phyloP scores from a whole-genome alignment of 2,888 invertebrate genomes.

The Cloeon dipterum region DNA sequence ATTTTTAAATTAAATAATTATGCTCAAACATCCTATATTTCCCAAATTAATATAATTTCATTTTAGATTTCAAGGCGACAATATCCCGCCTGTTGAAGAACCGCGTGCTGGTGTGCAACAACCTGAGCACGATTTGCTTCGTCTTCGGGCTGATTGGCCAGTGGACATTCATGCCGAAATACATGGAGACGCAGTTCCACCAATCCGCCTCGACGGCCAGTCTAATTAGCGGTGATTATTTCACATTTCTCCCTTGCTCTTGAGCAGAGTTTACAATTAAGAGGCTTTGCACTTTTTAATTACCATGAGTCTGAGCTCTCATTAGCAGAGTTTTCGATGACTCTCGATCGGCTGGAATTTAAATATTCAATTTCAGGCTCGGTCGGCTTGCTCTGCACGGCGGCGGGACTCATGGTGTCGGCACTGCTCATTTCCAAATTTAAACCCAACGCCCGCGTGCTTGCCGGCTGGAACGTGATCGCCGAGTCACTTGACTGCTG shows the following conservation, averaged over 20 bases:
- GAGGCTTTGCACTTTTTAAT: no score
- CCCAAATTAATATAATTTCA: no score
- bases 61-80: slow-evolving; percentile 12
- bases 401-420: slow-evolving; percentile 12
- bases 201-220: slow-evolving; percentile 22
- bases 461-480: slow-evolving; percentile 15
- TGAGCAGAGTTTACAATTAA: no score
- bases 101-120: slow-evolving; percentile 20
- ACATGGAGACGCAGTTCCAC: slow-evolving; percentile 26
- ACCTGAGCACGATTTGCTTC: slow-evolving; percentile 20
- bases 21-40: no score
- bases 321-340: no score
- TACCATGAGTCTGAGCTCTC: no score
- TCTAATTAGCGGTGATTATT: slow-evolving; percentile 21
- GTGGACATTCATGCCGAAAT: slow-evolving; percentile 27
- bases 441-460: slow-evolving; percentile 13
- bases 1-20: no score
- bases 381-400: slow-evolving; percentile 14
- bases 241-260: slow-evolving; percentile 1
- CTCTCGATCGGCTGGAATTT: no score
- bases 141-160: slow-evolving; percentile 20
- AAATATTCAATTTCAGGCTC: no score
- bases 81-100: slow-evolving; percentile 17
- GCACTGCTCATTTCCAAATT: slow-evolving; percentile 13
- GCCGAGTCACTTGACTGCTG: slow-evolving; percentile 3